phyloP scores from a whole-genome alignment of 2,888 invertebrate genomes.

The Phengaris arion region DNA sequence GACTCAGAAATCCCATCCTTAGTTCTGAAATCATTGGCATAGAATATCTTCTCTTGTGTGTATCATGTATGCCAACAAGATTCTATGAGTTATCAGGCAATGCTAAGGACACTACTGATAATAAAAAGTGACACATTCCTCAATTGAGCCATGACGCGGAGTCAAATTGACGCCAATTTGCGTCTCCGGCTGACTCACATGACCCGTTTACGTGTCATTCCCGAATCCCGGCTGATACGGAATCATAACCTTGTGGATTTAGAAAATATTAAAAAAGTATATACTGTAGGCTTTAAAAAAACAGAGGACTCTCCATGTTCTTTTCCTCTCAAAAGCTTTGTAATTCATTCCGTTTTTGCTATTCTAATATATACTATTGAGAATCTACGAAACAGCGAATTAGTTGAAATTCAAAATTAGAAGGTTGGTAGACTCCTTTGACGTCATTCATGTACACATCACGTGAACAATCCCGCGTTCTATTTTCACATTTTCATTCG shows the following conservation, averaged over 20 bases:
- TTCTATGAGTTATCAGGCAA: neutral
- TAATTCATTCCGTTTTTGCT: neutral
- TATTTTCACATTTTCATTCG: constrained; percentile 4
- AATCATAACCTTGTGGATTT: neutral
- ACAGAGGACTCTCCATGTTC: neutral
- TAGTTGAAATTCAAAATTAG: constrained; percentile 9
- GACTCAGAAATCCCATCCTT: too few species aligned
- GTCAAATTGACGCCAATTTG: constrained; percentile 77
- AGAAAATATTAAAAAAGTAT: neutral
- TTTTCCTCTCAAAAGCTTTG: neutral
- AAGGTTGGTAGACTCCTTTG: neutral
- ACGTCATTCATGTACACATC: neutral
- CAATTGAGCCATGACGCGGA: constrained; percentile 69
- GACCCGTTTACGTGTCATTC: constrained; percentile 31
- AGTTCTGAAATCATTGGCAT: too few species aligned
- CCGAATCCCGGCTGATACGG: neutral
- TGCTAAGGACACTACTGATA: constrained; percentile 36
- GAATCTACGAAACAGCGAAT: neutral
- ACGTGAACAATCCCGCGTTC: neutral
- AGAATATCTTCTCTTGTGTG: too few species aligned
- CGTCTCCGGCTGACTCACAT: constrained; percentile 70
- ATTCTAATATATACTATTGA: neutral
- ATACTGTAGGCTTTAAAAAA: neutral
- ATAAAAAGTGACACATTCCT: constrained; percentile 74
- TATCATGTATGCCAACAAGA: too few species aligned